Base-by-base conservation (phyloP, 2,888 invertebrate species). In the Limnephilus lunatus region DNA sequence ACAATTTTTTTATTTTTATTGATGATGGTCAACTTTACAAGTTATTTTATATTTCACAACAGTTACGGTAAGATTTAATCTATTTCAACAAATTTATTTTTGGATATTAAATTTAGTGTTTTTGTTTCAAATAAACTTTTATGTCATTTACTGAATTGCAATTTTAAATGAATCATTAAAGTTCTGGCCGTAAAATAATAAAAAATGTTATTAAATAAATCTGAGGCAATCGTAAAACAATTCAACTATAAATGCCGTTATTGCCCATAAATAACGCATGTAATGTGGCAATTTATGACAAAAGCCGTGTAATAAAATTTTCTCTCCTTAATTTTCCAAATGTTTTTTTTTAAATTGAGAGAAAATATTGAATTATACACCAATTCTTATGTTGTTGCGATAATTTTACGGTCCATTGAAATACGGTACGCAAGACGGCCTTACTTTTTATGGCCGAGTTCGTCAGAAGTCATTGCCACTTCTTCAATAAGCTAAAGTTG, bases 381-480 rank as follows among this genome's bases (percentile, higher is more conserved):
- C 25, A 68, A 7, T 25, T 68, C 19, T 68, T 25, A 25, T 25
- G 25, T 19, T 68, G 25, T 83, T 25, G 35, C 83, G 15, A 83
- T 35, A 83, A 35, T 83, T 83, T 83, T 35, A 35, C 83, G 35
- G 83, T 83, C 83, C 35, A 32, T 83, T 15, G 35, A n/a, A 35
- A 31, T 32, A 83, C 83, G 83, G 83, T 83, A 32, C n/a, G 32
- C 83, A 25, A 25, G 32, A 39, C 83, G 83, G 25, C 83, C 83
- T 83, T 83, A 83, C 83, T 83, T 83, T 83, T 83, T 83, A 83
- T 39, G 35, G 14, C 83, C 9, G 32, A 9, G 35, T 14, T 83
- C 83, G 83, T 19, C 35, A 83, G 83, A 83, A 83, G 83, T 83
- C 83, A 83, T 35, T 83, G 83, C 83, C 83, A 83, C 83, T 83